Conservation (phyloP, 2,113 vertebrate genomes). For the Chaetops frenatus region DNA sequence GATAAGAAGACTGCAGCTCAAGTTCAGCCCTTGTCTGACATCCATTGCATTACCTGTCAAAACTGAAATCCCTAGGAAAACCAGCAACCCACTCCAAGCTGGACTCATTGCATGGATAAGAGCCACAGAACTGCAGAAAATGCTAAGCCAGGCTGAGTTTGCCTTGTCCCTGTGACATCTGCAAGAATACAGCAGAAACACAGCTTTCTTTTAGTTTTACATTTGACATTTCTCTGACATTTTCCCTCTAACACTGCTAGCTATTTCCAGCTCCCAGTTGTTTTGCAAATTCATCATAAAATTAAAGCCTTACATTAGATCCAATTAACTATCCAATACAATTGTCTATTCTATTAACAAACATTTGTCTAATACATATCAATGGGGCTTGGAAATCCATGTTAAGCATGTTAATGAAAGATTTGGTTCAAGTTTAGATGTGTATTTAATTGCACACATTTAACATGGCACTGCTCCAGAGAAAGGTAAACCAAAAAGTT, state of each 20-base stretch:
- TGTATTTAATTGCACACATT: not conserved
- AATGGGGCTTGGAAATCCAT: not conserved
- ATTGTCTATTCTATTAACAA: not conserved
- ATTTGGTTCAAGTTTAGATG: not conserved
- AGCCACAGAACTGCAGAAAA: not conserved
- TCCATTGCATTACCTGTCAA: not conserved
- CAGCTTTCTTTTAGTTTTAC: constrained; percentile 48
- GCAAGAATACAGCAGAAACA: not conserved
- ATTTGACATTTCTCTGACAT: constrained; percentile 82
- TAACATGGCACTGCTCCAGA: not conserved
- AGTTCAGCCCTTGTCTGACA: not conserved
- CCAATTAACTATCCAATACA: not conserved
- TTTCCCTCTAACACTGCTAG: constrained; percentile 43
- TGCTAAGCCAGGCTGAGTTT: not conserved
- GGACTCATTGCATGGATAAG: not conserved
- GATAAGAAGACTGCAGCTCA: not conserved
- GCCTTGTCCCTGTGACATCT: not conserved
- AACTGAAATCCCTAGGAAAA: not conserved
- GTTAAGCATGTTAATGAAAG: not conserved
- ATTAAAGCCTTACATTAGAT: not conserved
- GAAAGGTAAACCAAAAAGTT: not conserved
- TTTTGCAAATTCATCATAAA: constrained; percentile 28
- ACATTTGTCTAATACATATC: not conserved
- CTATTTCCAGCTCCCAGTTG: not conserved
- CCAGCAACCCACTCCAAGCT: not conserved